A percentile compares a stretch with the other conserved stretches of the same genome.
These are phyloP conservation scores for Nemurella pictetii DNA, from an alignment of 2,888 invertebrate genomes.

Conservation along the genomic window DNA sequence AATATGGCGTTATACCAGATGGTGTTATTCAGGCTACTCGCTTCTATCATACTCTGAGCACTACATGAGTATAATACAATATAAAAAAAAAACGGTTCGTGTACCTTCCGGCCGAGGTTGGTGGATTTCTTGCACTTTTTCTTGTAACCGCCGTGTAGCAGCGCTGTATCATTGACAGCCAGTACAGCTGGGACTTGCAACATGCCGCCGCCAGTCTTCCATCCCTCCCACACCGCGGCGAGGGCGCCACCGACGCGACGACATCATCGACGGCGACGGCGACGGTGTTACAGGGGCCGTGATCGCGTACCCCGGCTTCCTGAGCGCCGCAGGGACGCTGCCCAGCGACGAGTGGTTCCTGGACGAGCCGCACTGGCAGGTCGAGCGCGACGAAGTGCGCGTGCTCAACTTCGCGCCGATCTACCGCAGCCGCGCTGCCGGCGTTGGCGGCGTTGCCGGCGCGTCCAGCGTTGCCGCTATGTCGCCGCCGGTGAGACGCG, in stretches of 20 bases:
- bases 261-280: too few relatives aligned
- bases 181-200: too few relatives aligned
- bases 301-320: constrained; percentile 11
- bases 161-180: too few relatives aligned
- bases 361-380: constrained; percentile 14
- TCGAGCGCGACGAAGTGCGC: constrained; percentile 17
- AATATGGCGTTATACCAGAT: too few relatives aligned
- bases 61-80: too few relatives aligned
- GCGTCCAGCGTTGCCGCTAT: not conserved
- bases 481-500: constrained; percentile 24
- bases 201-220: not conserved
- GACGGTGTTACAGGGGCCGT: not conserved
- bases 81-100: too few relatives aligned
- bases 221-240: too few relatives aligned
- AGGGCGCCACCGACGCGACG: not conserved
- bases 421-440: not conserved
- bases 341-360: constrained; percentile 19
- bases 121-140: too few relatives aligned
- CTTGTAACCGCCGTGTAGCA: not conserved
- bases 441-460: too few relatives aligned
- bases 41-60: too few relatives aligned
- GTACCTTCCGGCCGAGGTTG: too few relatives aligned
- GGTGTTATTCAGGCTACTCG: too few relatives aligned
- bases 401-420: constrained; percentile 26
- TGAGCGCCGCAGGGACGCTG: not conserved